Evolutionary conservation across 2,888 invertebrate species (phyloP).

Genomic region (Eucera pruinosa): DNA sequence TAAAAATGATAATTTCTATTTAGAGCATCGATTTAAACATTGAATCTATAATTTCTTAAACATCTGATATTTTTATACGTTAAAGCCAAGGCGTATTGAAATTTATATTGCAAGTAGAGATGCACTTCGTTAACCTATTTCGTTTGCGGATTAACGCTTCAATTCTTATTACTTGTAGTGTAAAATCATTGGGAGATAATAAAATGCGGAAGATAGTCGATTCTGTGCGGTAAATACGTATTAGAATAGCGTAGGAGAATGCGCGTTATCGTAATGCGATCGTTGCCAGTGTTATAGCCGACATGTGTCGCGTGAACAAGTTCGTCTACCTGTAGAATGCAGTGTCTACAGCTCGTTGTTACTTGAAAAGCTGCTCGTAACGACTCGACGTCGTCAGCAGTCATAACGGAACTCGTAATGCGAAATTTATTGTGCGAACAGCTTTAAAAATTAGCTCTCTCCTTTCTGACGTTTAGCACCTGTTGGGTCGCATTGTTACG

Average conservation of each 20-base stretch:
- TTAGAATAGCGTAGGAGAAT: constrained; percentile 11
- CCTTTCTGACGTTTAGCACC: constrained; percentile 25
- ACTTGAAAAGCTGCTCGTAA: constrained; percentile 38
- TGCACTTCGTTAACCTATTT: too few relatives aligned
- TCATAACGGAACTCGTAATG: constrained; percentile 48
- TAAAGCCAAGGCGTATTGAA: too few relatives aligned
- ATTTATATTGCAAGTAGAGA: too few relatives aligned
- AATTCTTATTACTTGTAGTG: background rate
- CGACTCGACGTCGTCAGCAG: constrained; percentile 38
- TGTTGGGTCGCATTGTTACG: constrained; percentile 19
- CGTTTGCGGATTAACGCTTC: too few relatives aligned
- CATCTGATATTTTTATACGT: too few relatives aligned
- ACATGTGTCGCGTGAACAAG: constrained; percentile 42
- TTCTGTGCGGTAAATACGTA: constrained; percentile 23
- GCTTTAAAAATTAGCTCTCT: constrained; percentile 46
- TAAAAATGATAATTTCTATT: too few relatives aligned
- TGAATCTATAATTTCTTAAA: too few relatives aligned
- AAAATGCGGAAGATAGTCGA: constrained; percentile 20
- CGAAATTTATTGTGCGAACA: constrained; percentile 37
- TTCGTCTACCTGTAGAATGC: constrained; percentile 49
- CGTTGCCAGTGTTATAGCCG: constrained; percentile 41
- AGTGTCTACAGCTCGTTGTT: constrained; percentile 34
- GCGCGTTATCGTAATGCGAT: constrained; percentile 48
- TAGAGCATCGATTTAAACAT: too few relatives aligned
- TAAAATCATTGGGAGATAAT: background rate